These are phyloP conservation scores for Drosophila repletoides DNA, from an alignment of 1,140 invertebrate genomes.

Conservation along the genomic window DNA sequence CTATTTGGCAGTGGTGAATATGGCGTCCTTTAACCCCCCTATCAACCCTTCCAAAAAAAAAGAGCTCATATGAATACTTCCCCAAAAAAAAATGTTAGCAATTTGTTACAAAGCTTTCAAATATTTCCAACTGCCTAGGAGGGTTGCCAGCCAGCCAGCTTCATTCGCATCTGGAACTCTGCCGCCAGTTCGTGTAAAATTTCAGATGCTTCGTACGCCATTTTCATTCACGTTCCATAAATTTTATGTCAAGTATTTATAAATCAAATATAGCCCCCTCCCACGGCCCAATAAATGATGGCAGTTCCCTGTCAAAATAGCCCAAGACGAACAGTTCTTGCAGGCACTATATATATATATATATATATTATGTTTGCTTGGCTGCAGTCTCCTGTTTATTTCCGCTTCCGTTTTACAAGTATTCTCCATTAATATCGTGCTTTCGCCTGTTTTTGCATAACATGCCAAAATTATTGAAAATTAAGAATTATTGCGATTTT, in stretches of 20 bases:
- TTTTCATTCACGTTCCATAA: slow-evolving; percentile 54
- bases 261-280: slow-evolving; percentile 49
- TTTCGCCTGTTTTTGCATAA: slow-evolving; percentile 12
- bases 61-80: slow-evolving; percentile 30
- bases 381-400: slow-evolving; percentile 36
- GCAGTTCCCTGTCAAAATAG: neutral
- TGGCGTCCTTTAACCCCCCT: neutral
- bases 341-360: slow-evolving; percentile 27
- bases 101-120: slow-evolving; percentile 10
- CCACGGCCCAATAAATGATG: neutral
- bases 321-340: slow-evolving; percentile 5
- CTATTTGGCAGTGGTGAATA: slow-evolving; percentile 7
- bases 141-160: slow-evolving; percentile 9
- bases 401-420: slow-evolving; percentile 51
- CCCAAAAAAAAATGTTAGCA: slow-evolving; percentile 3
- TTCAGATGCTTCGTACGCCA: slow-evolving; percentile 20
- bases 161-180: neutral
- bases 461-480: slow-evolving; percentile 46
- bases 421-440: slow-evolving; percentile 47
- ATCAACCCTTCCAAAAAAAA: slow-evolving; percentile 20
- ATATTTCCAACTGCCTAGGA: neutral
- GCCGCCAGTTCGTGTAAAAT: slow-evolving; percentile 1
- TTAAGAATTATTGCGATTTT: slow-evolving; percentile 46
- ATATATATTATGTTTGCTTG: slow-evolving; percentile 29
- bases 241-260: slow-evolving; percentile 63